Conservation (phyloP, 2,113 vertebrate species). For the Atrichornis clamosus region DNA sequence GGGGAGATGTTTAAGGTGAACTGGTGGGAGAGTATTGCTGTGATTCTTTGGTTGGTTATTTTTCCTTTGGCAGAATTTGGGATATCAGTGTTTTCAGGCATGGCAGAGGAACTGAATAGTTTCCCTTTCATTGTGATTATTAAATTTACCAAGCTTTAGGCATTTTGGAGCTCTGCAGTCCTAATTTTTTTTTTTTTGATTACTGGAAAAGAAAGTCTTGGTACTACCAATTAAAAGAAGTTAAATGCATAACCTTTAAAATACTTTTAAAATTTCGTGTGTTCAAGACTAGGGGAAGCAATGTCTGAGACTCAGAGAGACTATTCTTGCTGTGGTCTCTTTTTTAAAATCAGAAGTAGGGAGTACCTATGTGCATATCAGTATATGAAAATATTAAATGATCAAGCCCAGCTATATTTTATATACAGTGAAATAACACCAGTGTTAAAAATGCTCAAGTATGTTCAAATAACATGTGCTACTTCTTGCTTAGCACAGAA, state of each 20-base stretch:
- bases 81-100: neutral
- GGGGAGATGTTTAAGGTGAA: neutral
- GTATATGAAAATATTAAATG: neutral
- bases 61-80: neutral
- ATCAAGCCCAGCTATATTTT: neutral
- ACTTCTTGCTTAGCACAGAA: neutral
- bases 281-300: fast-evolving
- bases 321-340: neutral
- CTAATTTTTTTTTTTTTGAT: neutral
- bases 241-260: neutral
- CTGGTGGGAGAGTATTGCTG: neutral
- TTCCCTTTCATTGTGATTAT: neutral
- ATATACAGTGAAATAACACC: neutral
- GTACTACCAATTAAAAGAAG: neutral
- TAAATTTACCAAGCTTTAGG: neutral
- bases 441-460: neutral
- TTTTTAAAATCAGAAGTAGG: neutral
- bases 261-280: neutral
- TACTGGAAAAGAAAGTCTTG: neutral
- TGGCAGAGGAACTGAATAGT: neutral
- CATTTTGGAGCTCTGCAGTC: neutral
- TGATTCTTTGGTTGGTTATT: neutral
- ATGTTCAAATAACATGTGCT: neutral
- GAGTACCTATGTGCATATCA: neutral
- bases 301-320: neutral